Base-by-base conservation (phyloP, 64 coral and sea anemone genomes). In the Hydrozoanthus tunicans region DNA sequence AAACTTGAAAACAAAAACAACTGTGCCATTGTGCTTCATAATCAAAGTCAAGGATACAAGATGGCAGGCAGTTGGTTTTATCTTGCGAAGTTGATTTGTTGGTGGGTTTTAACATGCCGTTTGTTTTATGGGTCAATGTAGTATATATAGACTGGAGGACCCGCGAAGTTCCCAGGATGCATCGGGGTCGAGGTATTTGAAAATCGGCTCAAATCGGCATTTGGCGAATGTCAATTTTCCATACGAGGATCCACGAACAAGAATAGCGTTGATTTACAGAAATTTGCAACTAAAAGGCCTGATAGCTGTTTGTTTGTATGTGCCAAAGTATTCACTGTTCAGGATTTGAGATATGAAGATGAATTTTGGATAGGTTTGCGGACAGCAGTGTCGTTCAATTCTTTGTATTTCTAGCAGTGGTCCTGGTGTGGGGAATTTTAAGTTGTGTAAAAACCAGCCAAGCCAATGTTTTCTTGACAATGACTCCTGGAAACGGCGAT, bases 201-300 rank as follows among this genome's bases (percentile, higher is more conserved):
- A 43, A 83, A 83, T 56, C 64, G 67, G 82, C 51, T 67, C 52
- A 71, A 70, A 56, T 71, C 82, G 82, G 68, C 67, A 73, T 86
- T 86, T 54, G 67, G 23, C 69, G 69, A 71, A 57, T 72, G 82
- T 70, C 71, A 86, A 86, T 51, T 86, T 86, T 53, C 64, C 56
- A n/a, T 14, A 24, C 83, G 65, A 73, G 53, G 66, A 17, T 73
- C 84, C n/a, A 69, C 23, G 69, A 88, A 59, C 54, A 88, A 59
- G 68, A 59, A 43, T 73, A 74, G 84, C 25, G 9, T 59, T 14
- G 68, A 88, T 88, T 56, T 59, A 73, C 10, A 88, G 67, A 73
- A 73, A 73, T 72, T 88, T 88, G 84, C 7, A 74, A 88, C 20
- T 73, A 88, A 73, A 88, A 88, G 14, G 67, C 20, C 74, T 24